Evolutionary conservation across 2,113 vertebrate genomes (phyloP).

Genomic region (Menidia beryllina): DNA sequence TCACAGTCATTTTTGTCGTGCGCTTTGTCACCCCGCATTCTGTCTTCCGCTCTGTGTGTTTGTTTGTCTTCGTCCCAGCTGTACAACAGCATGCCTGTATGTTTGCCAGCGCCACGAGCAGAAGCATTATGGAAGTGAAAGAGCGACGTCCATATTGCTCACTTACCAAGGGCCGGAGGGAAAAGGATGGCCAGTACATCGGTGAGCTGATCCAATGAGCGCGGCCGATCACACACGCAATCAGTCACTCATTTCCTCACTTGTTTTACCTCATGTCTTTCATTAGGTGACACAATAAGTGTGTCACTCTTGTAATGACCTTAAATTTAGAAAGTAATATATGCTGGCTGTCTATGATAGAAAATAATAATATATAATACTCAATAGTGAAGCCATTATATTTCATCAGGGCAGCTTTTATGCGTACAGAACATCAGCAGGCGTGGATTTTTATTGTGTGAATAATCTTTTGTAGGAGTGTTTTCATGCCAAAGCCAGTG

Average conservation of each 20-base stretch:
- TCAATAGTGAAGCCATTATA: neutral
- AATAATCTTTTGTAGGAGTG: neutral
- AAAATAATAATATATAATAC: neutral
- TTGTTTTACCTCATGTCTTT: neutral
- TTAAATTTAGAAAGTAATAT: neutral
- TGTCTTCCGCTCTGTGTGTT: slow-evolving; percentile 10
- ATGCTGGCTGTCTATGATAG: neutral
- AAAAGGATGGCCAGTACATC: slow-evolving; percentile 90
- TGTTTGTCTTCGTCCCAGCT: slow-evolving; percentile 37
- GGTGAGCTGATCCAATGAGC: slow-evolving; percentile 55
- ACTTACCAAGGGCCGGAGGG: slow-evolving; percentile 92
- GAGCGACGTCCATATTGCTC: slow-evolving; percentile 98
- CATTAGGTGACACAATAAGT: no score
- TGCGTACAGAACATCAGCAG: neutral
- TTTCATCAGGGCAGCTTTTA: neutral
- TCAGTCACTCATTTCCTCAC: neutral
- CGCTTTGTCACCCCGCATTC: neutral
- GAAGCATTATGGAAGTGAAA: slow-evolving; percentile 99
- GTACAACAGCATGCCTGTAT: slow-evolving; percentile 72
- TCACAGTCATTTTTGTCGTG: neutral
- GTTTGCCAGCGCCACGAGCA: slow-evolving; percentile 79
- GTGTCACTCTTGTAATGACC: no score
- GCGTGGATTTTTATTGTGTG: neutral
- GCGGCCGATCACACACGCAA: neutral
- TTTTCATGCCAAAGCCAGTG: neutral